Conservation (phyloP, 2,797 vertebrate species). For the Oreochromis mossambicus region DNA sequence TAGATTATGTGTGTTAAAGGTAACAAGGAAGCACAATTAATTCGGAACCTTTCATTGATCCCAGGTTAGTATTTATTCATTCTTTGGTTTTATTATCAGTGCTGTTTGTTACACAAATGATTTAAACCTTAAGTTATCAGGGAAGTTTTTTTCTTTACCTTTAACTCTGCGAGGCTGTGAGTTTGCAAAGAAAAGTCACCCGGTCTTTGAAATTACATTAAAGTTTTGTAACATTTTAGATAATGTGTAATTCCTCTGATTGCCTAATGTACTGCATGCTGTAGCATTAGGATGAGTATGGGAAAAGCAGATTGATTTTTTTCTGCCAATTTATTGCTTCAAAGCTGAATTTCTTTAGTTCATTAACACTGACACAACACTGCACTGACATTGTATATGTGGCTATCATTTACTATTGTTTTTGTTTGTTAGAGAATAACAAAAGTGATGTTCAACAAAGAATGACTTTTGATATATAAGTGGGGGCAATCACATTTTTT, state of each 20-base stretch:
- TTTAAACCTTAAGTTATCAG: not conserved
- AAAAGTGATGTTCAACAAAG: not conserved
- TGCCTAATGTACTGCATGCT: not conserved
- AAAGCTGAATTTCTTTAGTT: not conserved
- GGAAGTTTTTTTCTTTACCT: not conserved
- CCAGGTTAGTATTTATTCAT: not conserved
- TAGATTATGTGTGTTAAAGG: not conserved
- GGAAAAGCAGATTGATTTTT: not conserved
- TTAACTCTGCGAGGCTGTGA: not conserved
- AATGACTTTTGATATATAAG: not conserved
- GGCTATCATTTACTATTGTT: not conserved
- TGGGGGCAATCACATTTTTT: not conserved
- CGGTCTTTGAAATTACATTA: constrained; percentile 4
- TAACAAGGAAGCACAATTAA: not conserved
- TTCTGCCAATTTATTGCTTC: not conserved
- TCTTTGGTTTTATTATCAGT: not conserved
- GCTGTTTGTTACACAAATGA: not conserved
- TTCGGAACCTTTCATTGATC: not conserved
- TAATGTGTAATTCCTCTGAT: not conserved
- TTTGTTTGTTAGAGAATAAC: not conserved
- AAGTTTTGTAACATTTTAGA: not conserved
- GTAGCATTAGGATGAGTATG: not conserved
- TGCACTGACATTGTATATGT: not conserved
- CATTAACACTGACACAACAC: not conserved
- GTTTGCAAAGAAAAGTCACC: not conserved